Conservation (phyloP, 2,888 invertebrate species). For the Archaeoteleia sp. region DNA sequence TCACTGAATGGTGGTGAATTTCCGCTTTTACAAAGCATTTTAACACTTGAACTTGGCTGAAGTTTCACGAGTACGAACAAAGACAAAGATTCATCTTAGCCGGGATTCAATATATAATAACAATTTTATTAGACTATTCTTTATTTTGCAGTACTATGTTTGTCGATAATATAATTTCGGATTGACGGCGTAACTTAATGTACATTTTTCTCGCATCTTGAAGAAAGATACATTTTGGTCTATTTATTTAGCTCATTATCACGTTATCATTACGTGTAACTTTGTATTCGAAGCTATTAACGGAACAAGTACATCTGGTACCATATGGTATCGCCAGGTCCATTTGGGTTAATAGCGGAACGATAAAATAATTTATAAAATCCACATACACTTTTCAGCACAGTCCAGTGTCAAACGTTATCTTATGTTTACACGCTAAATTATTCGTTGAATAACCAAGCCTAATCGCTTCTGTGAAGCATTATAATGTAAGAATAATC, state of each 20-base stretch:
- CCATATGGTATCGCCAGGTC: slow-evolving; percentile 42
- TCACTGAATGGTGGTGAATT: slow-evolving; percentile 28
- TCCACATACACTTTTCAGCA: slow-evolving; percentile 7
- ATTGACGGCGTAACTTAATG: no score
- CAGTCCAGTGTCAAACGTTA: not conserved
- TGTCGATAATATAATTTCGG: no score
- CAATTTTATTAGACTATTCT: no score
- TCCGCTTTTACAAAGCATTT: slow-evolving; percentile 32
- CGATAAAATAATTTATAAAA: slow-evolving; percentile 29
- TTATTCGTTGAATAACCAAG: not conserved
- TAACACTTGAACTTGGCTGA: slow-evolving; percentile 32
- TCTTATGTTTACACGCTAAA: slow-evolving; percentile 5
- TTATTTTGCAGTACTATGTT: no score
- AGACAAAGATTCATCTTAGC: slow-evolving; percentile 3
- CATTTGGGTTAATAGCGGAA: slow-evolving; percentile 33
- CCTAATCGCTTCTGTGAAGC: not conserved
- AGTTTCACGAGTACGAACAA: slow-evolving; percentile 10
- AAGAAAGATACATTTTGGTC: slow-evolving; percentile 5
- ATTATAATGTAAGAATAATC: not conserved
- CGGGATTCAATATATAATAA: no score
- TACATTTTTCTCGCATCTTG: no score
- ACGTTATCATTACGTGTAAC: slow-evolving; percentile 22
- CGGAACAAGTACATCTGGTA: slow-evolving; percentile 38
- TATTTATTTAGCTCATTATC: slow-evolving; percentile 22
- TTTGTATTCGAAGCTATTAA: slow-evolving; percentile 32